phyloP scores from a whole-genome alignment of 2,888 invertebrate species.

The Hydrotaea diabolus region DNA sequence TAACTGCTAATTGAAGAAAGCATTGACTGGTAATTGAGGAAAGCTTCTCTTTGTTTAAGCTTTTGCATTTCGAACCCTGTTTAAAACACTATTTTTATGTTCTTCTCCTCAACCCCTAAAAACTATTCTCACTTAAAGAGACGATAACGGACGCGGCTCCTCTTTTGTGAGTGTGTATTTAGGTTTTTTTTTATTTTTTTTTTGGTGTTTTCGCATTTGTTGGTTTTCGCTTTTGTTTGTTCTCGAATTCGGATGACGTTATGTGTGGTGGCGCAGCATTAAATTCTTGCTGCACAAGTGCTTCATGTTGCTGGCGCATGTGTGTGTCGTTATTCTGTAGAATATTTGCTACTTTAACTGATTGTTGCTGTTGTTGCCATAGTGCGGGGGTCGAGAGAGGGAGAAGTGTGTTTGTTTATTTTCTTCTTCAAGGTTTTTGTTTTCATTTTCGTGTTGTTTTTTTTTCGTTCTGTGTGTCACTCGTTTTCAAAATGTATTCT shows the following conservation, averaged over 20 bases:
- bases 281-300: conserved; percentile 27
- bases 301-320: not conserved
- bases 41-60: too few species aligned
- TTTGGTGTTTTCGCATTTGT: conserved; percentile 20
- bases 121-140: not conserved
- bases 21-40: too few species aligned
- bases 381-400: not conserved
- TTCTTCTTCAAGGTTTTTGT: conserved; percentile 26
- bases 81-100: too few species aligned
- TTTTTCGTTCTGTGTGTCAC: not conserved
- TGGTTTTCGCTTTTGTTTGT: not conserved
- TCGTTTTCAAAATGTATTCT: conserved; percentile 29
- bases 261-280: conserved; percentile 20
- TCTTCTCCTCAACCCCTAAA: not conserved
- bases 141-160: conserved; percentile 12
- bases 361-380: not conserved
- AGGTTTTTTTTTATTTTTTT: not conserved
- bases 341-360: conserved; percentile 6
- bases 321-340: not conserved
- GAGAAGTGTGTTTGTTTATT: conserved; percentile 1
- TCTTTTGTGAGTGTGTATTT: not conserved
- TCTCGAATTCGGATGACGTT: conserved; percentile 14
- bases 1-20: too few species aligned
- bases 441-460: not conserved
- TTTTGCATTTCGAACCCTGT: not conserved